Conservation (phyloP, 2,113 vertebrate species). For the Cavia porcellus region DNA sequence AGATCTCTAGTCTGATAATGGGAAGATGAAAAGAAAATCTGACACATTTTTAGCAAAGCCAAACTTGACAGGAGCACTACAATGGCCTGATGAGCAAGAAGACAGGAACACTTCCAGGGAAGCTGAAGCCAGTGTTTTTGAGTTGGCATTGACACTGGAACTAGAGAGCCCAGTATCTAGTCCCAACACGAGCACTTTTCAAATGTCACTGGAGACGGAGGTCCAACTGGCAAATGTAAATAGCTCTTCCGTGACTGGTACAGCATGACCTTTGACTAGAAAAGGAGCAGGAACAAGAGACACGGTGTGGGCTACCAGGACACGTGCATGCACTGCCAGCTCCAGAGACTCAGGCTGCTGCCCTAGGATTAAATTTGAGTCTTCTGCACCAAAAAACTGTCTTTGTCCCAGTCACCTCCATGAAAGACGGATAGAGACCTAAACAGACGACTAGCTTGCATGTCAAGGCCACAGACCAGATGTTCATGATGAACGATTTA, state of each 20-base stretch:
- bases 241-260: not conserved
- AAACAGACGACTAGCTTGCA: not conserved
- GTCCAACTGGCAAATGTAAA: not conserved
- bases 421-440: not conserved
- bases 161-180: not conserved
- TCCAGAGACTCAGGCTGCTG: not conserved
- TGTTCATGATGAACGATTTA: not conserved
- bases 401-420: not conserved
- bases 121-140: not conserved
- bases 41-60: not conserved
- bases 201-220: not conserved
- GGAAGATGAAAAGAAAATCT: not conserved
- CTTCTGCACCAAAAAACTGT: no score
- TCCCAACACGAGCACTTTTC: not conserved
- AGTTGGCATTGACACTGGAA: not conserved
- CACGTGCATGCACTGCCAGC: not conserved
- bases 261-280: not conserved
- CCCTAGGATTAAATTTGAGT: not conserved
- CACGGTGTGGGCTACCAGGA: not conserved
- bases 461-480: not conserved
- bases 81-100: fast-evolving
- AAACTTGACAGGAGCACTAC: not conserved
- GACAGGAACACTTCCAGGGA: not conserved
- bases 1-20: not conserved
- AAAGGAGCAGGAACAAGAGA: not conserved